Conservation (phyloP, 2,113 vertebrate species). For the Hyperopisus bebe region DNA sequence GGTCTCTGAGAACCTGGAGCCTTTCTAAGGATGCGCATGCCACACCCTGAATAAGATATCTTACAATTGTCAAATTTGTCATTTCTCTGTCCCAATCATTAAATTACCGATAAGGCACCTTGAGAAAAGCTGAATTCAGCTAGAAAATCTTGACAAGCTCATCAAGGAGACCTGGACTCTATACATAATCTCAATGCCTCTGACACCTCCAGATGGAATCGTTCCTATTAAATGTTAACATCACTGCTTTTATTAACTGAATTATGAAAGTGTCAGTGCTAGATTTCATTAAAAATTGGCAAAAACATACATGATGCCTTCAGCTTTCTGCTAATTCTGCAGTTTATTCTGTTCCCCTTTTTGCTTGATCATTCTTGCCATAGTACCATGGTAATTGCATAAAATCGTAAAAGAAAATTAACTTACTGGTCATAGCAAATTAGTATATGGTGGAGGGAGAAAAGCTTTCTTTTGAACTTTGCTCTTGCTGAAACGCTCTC, state of each 20-base stretch:
- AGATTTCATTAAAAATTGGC: not conserved
- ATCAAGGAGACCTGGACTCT: not conserved
- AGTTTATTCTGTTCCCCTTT: not conserved
- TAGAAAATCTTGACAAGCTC: not conserved
- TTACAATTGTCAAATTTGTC: not conserved
- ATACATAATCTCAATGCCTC: not conserved
- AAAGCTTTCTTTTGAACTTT: not conserved
- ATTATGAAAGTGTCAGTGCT: not conserved
- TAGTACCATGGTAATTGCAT: not conserved
- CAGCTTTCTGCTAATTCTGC: not conserved
- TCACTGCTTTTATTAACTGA: not conserved
- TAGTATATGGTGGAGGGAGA: not conserved
- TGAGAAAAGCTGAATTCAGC: not conserved
- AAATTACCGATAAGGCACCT: not conserved
- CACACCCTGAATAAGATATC: not conserved
- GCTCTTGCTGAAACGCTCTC: not conserved
- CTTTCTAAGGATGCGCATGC: too few relatives aligned
- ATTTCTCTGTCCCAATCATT: not conserved
- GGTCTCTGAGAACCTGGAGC: not conserved
- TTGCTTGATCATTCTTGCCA: not conserved
- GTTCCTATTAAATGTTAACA: not conserved
- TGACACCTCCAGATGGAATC: not conserved
- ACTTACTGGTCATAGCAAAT: not conserved
- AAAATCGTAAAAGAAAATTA: not conserved
- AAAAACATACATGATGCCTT: not conserved